Percentiles rank a stretch among this genome's conserved stretches.
These are phyloP conservation scores for Palloptera scutellata DNA, from an alignment of 2,888 invertebrate genomes.

Conservation along the genomic window DNA sequence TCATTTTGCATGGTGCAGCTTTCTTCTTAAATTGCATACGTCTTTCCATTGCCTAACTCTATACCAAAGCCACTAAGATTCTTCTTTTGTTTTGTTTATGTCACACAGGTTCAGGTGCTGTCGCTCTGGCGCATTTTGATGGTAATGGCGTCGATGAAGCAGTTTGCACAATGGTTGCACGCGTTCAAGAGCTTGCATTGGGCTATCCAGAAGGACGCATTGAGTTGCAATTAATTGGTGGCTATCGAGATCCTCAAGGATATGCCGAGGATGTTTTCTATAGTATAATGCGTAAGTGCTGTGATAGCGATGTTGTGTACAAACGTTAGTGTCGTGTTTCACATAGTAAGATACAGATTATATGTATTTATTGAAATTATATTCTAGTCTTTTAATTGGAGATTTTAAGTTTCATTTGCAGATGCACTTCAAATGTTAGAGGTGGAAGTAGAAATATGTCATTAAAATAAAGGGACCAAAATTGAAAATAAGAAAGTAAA, in stretches of 20 bases:
- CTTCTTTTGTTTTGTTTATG: slow-evolving; percentile 9
- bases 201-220: slow-evolving; percentile 89
- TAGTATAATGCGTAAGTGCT: slow-evolving; percentile 83
- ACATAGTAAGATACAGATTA: too few species aligned
- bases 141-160: slow-evolving; percentile 87
- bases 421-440: not conserved
- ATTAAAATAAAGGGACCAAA: too few species aligned
- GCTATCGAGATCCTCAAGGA: slow-evolving; percentile 85
- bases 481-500: too few species aligned
- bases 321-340: too few species aligned
- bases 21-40: not conserved
- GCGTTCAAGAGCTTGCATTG: slow-evolving; percentile 85
- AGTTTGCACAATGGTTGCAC: slow-evolving; percentile 80
- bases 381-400: not conserved
- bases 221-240: slow-evolving; percentile 90
- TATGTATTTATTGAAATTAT: too few species aligned
- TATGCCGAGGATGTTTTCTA: slow-evolving; percentile 90
- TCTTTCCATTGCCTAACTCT: slow-evolving; percentile 4
- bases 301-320: not conserved
- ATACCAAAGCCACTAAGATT: slow-evolving; percentile 13
- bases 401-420: not conserved
- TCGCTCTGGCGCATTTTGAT: slow-evolving; percentile 84
- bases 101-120: slow-evolving; percentile 78
- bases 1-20: slow-evolving; percentile 40
- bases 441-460: too few species aligned